phyloP scores from a whole-genome alignment of 1,140 invertebrate species.

The Zeugodacus cucurbitae region DNA sequence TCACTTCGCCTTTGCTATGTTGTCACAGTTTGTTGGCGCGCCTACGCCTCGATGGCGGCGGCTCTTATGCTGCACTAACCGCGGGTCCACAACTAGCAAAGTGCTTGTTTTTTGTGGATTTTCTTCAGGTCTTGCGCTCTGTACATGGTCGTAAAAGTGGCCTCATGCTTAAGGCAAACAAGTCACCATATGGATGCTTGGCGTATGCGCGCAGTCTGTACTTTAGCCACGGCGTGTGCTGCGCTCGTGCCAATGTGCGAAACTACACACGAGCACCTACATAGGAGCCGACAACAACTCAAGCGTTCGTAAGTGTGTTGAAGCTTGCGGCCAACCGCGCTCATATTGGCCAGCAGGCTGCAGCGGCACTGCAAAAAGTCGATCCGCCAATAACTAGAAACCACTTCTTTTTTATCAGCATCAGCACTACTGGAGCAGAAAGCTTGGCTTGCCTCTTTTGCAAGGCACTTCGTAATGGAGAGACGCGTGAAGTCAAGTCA shows the following conservation, averaged over 20 bases:
- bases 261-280: neutral
- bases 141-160: neutral
- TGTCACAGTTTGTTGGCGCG: neutral
- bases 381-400: neutral
- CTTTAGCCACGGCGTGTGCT: conserved; percentile 38
- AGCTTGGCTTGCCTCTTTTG: neutral
- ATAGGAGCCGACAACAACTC: neutral
- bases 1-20: neutral
- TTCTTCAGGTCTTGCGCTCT: neutral
- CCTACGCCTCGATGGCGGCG: conserved; percentile 27
- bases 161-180: conserved; percentile 5
- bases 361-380: neutral
- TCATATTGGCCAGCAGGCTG: neutral
- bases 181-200: conserved; percentile 30
- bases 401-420: neutral
- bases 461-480: neutral
- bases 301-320: neutral
- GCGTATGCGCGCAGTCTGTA: conserved; percentile 13
- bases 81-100: neutral
- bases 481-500: neutral
- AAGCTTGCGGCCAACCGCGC: neutral
- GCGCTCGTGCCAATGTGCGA: conserved; percentile 31
- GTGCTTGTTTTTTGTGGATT: neutral
- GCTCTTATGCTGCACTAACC: neutral
- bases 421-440: neutral